These are phyloP conservation scores for Halocaridina rubra DNA, from an alignment of 2,888 invertebrate species.

Conservation along the genomic window DNA sequence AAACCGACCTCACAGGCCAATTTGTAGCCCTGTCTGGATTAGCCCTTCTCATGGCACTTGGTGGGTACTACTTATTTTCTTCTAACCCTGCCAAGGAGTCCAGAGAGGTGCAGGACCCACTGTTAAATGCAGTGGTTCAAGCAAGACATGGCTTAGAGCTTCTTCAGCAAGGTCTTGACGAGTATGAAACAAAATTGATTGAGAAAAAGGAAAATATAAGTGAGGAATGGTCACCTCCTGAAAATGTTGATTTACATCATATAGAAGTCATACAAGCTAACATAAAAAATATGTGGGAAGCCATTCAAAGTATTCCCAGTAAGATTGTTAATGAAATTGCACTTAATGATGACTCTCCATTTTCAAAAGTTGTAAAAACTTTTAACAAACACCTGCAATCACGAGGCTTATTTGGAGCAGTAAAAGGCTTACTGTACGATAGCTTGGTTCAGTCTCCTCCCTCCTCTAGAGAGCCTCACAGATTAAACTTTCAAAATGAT, in stretches of 20 bases:
- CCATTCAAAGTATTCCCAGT: neutral
- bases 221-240: neutral
- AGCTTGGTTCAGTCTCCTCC: neutral
- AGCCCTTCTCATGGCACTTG: slow-evolving; percentile 12
- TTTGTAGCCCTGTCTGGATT: slow-evolving; percentile 39
- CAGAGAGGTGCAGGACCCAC: neutral
- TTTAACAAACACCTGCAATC: neutral
- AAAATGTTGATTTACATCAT: neutral
- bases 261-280: neutral
- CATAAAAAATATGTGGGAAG: neutral
- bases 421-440: neutral
- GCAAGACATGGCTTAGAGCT: slow-evolving; percentile 26
- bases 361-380: neutral
- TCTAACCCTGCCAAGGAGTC: neutral
- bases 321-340: too few relatives aligned
- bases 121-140: slow-evolving; percentile 20
- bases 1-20: neutral
- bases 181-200: slow-evolving; percentile 20
- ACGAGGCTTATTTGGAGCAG: neutral
- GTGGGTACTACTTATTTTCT: slow-evolving; percentile 21
- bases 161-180: slow-evolving; percentile 31
- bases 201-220: neutral
- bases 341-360: neutral
- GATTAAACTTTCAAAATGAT: neutral
- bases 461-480: neutral